phyloP scores from a whole-genome alignment of 1,140 invertebrate species.

The Drosophila carrolli region DNA sequence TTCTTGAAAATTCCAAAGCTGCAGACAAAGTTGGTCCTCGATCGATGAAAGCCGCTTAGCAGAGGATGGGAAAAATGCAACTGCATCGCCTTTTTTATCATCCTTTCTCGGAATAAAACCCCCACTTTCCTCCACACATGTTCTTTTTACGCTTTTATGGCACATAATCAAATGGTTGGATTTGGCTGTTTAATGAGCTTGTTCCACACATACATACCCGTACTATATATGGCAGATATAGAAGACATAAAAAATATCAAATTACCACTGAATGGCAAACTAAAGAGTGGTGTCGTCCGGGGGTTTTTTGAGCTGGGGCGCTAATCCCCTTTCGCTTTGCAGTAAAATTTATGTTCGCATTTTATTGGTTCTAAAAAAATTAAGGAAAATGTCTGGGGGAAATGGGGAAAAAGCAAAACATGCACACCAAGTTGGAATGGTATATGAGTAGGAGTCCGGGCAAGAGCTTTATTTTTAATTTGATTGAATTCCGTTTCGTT shows the following conservation, averaged over 20 bases:
- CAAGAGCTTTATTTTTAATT: conserved; percentile 34
- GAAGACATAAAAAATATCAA: conserved; percentile 10
- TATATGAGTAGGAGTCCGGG: conserved; percentile 1
- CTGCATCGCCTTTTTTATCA: conserved; percentile 2
- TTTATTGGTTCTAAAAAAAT: conserved; percentile 49
- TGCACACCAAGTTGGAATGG: conserved; percentile 8
- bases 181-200: conserved; percentile 75
- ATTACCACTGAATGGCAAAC: conserved; percentile 16
- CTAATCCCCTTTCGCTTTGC: conserved; percentile 30
- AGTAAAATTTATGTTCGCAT: conserved; percentile 49
- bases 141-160: conserved; percentile 48
- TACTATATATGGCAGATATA: conserved; percentile 2
- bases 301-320: not conserved
- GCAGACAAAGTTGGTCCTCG: not conserved
- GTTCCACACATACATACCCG: conserved; percentile 42
- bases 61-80: conserved; percentile 3
- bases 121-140: conserved; percentile 15
- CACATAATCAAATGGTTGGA: conserved; percentile 66
- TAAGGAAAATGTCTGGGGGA: conserved; percentile 4
- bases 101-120: not conserved
- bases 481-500: conserved; percentile 51
- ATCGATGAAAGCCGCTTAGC: not conserved
- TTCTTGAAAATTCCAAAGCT: not conserved
- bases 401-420: conserved; percentile 25
- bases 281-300: not conserved